Conservation (phyloP, 2,888 invertebrate species). For the Ligdia adustata region DNA sequence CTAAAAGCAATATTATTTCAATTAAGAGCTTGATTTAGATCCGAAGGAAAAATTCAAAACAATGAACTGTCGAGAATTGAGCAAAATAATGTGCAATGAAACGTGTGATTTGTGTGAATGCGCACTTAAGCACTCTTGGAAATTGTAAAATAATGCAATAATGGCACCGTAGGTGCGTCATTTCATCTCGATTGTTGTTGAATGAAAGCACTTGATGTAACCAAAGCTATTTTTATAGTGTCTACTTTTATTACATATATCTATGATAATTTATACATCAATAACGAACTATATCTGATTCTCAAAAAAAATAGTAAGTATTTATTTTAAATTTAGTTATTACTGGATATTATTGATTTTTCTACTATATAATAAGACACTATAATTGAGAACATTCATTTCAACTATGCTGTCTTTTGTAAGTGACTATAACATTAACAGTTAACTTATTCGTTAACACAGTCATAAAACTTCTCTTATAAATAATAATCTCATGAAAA, state of each 20-base stretch:
- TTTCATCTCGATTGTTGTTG: slow-evolving; percentile 29
- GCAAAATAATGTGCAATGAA: slow-evolving; percentile 74
- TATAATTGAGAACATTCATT: no score
- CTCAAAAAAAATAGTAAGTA: no score
- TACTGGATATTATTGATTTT: no score
- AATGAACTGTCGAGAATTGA: slow-evolving; percentile 73
- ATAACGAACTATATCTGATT: no score
- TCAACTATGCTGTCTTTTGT: no score
- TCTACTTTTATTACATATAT: no score
- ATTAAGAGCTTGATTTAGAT: slow-evolving; percentile 76
- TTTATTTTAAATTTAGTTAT: no score
- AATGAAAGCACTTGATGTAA: not conserved
- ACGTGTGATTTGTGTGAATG: slow-evolving; percentile 63
- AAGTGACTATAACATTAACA: slow-evolving; percentile 36
- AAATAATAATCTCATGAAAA: slow-evolving; percentile 56
- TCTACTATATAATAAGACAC: no score
- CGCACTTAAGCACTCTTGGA: slow-evolving; percentile 44
- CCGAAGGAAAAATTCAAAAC: slow-evolving; percentile 75
- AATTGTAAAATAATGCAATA: slow-evolving; percentile 41
- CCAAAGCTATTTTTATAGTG: not conserved
- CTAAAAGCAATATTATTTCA: slow-evolving; percentile 76
- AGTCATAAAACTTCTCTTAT: slow-evolving; percentile 43
- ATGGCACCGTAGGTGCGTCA: slow-evolving; percentile 31
- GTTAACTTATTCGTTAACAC: slow-evolving; percentile 39
- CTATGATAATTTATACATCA: no score